These are phyloP conservation scores for Tonatia bakeri DNA, from an alignment of 2,113 vertebrate species.

Conservation along the genomic window DNA sequence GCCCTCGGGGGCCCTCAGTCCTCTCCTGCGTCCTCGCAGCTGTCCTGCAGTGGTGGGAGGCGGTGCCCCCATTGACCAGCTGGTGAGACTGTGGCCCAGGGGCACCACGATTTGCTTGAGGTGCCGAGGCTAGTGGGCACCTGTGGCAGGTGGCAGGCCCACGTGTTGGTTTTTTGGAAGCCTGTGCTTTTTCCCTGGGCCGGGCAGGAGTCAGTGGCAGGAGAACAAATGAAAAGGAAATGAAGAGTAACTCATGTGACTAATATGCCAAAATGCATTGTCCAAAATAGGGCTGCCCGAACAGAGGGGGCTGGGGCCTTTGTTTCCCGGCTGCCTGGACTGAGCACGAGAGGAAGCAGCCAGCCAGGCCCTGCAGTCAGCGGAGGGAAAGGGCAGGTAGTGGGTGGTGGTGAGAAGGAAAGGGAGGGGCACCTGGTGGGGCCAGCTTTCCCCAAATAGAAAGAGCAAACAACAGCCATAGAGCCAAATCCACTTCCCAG, in stretches of 20 bases:
- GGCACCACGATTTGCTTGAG: background rate
- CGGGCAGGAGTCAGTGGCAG: background rate
- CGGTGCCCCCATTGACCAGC: background rate
- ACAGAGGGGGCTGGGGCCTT: background rate
- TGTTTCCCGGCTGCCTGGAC: background rate
- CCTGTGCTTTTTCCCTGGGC: background rate
- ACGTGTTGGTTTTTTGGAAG: background rate
- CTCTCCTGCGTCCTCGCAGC: background rate
- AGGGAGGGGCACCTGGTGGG: conserved; percentile 61
- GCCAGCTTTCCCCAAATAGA: conserved; percentile 62
- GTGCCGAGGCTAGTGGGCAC: background rate
- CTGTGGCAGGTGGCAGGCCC: background rate
- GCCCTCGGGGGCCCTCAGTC: background rate
- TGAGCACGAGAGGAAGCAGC: background rate
- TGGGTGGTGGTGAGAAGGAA: conserved; percentile 49
- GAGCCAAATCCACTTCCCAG: conserved; percentile 40
- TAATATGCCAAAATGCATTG: background rate
- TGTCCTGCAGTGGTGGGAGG: background rate
- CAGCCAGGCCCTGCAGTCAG: background rate
- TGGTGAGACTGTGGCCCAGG: background rate
- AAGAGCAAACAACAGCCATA: conserved; percentile 24
- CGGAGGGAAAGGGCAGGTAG: background rate
- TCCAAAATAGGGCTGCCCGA: background rate
- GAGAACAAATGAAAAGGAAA: background rate
- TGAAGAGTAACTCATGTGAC: background rate